A percentile compares a stretch with the other conserved stretches of the same genome.
Conservation (phyloP, 2,888 invertebrate genomes). For the Germaria angustata region DNA sequence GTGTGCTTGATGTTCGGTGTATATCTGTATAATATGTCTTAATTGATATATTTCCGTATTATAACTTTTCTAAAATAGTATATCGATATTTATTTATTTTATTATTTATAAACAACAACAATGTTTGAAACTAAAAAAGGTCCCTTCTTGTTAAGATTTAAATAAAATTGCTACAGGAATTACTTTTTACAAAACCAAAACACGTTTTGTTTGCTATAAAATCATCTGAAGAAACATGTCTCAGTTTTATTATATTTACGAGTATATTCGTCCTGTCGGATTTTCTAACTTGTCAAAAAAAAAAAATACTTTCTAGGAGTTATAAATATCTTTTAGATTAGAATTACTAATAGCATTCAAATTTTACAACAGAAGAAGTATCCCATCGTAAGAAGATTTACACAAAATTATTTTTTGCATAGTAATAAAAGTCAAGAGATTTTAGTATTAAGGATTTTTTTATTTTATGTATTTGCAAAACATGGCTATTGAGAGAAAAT, state of each 20-base stretch:
- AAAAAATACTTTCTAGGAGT: background rate
- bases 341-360: background rate
- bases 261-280: background rate
- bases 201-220: slow-evolving; percentile 47
- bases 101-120: slow-evolving; percentile 1
- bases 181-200: slow-evolving; percentile 37
- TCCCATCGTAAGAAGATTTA: too few species aligned
- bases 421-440: too few species aligned
- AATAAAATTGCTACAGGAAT: slow-evolving; percentile 16
- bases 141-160: slow-evolving; percentile 17
- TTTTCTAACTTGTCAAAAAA: background rate
- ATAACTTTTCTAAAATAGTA: too few species aligned
- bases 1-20: too few species aligned
- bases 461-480: too few species aligned
- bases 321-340: background rate
- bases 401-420: too few species aligned
- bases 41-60: too few species aligned
- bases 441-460: too few species aligned
- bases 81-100: slow-evolving; percentile 18
- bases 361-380: background rate
- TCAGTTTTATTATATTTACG: background rate
- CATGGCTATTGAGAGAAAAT: too few species aligned
- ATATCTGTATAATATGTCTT: too few species aligned
- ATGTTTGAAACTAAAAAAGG: background rate
- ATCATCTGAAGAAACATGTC: slow-evolving; percentile 25